A percentile compares a stretch with the other conserved stretches of the same genome.
Conservation (phyloP, 2,888 invertebrate genomes). For the Tromatobia lineatoria region DNA sequence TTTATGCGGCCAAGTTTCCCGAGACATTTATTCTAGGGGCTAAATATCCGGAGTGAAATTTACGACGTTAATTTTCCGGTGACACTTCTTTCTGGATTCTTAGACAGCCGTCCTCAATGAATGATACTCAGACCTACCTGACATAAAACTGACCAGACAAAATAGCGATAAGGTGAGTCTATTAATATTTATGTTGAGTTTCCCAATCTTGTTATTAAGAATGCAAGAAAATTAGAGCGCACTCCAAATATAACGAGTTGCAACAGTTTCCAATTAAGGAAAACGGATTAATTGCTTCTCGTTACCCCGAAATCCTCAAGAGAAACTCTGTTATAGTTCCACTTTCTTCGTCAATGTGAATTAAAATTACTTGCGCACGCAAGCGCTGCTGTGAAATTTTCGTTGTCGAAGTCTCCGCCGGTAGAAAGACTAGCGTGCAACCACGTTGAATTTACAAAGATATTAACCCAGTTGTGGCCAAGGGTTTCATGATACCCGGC, state of each 20-base stretch:
- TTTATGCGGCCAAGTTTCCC: too few species aligned
- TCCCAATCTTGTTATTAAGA: slow-evolving; percentile 6
- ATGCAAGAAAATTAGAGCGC: not conserved
- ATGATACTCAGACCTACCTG: too few species aligned
- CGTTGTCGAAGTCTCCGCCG: not conserved
- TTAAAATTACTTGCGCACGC: slow-evolving; percentile 28
- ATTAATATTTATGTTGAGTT: not conserved
- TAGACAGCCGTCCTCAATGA: too few species aligned
- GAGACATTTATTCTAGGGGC: too few species aligned
- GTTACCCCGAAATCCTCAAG: slow-evolving; percentile 3
- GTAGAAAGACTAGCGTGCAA: not conserved
- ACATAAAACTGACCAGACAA: not conserved
- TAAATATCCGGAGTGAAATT: too few species aligned
- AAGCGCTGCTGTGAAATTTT: slow-evolving; percentile 1
- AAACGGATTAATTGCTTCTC: slow-evolving; percentile 33
- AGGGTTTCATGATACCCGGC: not conserved
- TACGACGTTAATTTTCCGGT: too few species aligned
- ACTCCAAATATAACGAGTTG: not conserved
- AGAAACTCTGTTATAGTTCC: slow-evolving; percentile 10
- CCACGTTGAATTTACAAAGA: slow-evolving; percentile 27
- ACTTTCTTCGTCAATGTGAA: slow-evolving; percentile 17
- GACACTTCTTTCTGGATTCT: too few species aligned
- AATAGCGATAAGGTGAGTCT: not conserved
- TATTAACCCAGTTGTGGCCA: slow-evolving; percentile 43
- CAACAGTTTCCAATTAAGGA: slow-evolving; percentile 27